Percentiles rank a stretch among this genome's conserved stretches.
These are phyloP conservation scores for Diplosoma virens DNA, from an alignment of 23 tunicate genomes.

Conservation along the genomic window DNA sequence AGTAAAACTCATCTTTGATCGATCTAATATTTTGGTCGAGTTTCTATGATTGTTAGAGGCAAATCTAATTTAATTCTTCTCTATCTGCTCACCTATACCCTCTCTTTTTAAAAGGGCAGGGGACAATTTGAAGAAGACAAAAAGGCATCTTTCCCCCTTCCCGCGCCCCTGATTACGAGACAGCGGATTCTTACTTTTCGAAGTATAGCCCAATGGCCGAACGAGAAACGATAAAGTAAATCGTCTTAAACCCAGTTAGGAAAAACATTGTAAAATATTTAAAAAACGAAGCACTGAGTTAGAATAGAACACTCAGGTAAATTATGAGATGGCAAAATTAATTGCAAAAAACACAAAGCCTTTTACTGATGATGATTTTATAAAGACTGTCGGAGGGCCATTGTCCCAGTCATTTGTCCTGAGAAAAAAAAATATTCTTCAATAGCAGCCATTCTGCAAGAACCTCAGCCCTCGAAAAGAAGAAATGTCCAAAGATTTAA, in stretches of 20 bases:
- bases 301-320: conserved; percentile 17
- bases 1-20: no score
- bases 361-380: conserved; percentile 49
- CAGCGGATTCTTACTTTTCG: conserved; percentile 19
- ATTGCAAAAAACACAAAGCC: conserved; percentile 10
- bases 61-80: no score
- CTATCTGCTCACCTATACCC: no score
- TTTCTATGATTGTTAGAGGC: no score
- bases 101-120: no score
- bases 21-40: no score
- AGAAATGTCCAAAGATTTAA: conserved; percentile 30
- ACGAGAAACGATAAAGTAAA: conserved; percentile 49
- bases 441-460: conserved; percentile 59
- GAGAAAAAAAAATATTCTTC: conserved; percentile 40
- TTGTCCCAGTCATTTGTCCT: conserved; percentile 49
- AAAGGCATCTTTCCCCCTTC: no score
- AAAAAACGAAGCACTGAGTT: conserved; percentile 29
- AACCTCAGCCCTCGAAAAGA: conserved; percentile 34
- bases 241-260: conserved; percentile 28
- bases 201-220: conserved; percentile 39
- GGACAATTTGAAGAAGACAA: no score
- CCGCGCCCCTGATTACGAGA: no score
- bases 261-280: conserved; percentile 15
- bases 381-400: conserved; percentile 50
- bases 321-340: conserved; percentile 28